A percentile compares a stretch with the other conserved stretches of the same genome.
Evolutionary conservation across 2,888 invertebrate species (phyloP).

Genomic region (Pinctada fucata): DNA sequence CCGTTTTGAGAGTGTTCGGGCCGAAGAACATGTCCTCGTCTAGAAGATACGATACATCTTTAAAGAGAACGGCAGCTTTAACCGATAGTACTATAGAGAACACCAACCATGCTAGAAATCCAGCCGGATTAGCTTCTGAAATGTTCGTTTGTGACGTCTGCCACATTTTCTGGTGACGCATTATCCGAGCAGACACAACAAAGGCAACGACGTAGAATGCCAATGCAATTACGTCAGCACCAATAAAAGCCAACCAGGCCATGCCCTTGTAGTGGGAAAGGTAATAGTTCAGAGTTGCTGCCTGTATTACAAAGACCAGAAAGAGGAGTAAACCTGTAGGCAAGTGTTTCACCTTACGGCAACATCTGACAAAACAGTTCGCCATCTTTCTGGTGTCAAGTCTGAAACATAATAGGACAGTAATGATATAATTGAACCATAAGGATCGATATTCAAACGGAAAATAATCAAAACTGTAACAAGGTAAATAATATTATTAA

Average conservation of each 20-base stretch:
- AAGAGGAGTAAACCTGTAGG: constrained; percentile 59
- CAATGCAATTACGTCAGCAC: constrained; percentile 76
- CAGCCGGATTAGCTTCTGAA: constrained; percentile 60
- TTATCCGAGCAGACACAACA: constrained; percentile 35
- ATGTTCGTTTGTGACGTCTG: neutral
- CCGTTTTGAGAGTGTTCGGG: constrained; percentile 71
- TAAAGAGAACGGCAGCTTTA: constrained; percentile 79
- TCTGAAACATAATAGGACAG: no score
- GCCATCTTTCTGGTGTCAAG: constrained; percentile 16
- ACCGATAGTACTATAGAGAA: constrained; percentile 79
- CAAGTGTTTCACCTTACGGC: constrained; percentile 45
- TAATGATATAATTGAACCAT: no score
- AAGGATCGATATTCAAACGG: no score
- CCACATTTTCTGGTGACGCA: constrained; percentile 34
- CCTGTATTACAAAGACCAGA: constrained; percentile 71
- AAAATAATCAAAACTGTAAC: no score
- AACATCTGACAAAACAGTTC: constrained; percentile 24
- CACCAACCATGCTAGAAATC: constrained; percentile 79
- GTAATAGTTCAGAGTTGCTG: constrained; percentile 77
- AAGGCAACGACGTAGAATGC: constrained; percentile 71
- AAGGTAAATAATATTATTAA: no score
- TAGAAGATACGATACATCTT: constrained; percentile 68
- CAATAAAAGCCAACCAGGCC: constrained; percentile 76
- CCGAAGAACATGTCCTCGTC: constrained; percentile 77
- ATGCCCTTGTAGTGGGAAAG: constrained; percentile 73